Conservation (phyloP, 1,140 invertebrate genomes). For the Babylonia areolata region DNA sequence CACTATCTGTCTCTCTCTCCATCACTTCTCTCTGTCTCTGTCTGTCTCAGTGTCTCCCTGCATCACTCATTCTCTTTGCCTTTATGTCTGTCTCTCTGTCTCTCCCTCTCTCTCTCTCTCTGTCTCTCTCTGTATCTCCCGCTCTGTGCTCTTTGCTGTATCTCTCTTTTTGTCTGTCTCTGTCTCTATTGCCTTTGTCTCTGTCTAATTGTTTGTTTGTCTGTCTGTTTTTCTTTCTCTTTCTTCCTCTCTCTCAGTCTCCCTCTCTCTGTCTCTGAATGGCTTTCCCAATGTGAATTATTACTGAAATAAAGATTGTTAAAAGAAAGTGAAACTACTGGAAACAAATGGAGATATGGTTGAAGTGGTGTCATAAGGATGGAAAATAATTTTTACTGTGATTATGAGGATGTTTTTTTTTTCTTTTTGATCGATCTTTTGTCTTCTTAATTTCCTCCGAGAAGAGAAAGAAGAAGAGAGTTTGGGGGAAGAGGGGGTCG, state of each 20-base stretch:
- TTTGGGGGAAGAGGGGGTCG: too few relatives aligned
- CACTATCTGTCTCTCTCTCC: neutral
- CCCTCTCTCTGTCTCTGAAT: neutral
- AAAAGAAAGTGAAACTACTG: too few relatives aligned
- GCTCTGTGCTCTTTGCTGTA: neutral
- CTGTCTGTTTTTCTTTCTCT: neutral
- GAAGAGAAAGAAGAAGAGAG: too few relatives aligned
- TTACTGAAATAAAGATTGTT: too few relatives aligned
- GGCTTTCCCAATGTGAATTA: too few relatives aligned
- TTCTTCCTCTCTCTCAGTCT: neutral
- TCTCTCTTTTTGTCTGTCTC: neutral
- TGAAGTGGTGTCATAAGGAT: too few relatives aligned
- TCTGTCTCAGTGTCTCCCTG: neutral
- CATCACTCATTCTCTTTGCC: neutral
- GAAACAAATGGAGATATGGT: too few relatives aligned
- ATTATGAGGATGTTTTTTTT: too few relatives aligned
- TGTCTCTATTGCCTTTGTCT: slow-evolving; percentile 5
- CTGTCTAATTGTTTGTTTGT: neutral
- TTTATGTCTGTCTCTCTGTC: neutral
- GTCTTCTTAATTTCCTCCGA: too few relatives aligned
- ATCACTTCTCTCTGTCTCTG: neutral
- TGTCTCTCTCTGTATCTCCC: neutral
- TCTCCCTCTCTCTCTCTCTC: neutral
- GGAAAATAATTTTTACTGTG: too few relatives aligned
- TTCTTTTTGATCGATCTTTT: too few relatives aligned